A percentile compares a stretch with the other conserved stretches of the same genome.
These are phyloP conservation scores for Leptinotarsa peninsularis DNA, from an alignment of 2,888 invertebrate species.

Conservation along the genomic window DNA sequence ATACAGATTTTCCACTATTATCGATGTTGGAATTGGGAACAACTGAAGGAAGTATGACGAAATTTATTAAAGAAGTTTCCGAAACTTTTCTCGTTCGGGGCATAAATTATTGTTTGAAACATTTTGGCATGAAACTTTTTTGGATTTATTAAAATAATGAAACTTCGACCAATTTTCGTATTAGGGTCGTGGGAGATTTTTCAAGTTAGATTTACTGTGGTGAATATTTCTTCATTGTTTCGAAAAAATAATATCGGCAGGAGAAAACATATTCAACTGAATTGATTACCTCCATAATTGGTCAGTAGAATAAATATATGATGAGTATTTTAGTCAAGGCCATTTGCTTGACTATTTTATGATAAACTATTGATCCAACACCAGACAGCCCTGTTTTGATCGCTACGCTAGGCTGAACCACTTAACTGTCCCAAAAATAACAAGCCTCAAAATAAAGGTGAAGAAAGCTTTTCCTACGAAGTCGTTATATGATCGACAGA, in stretches of 20 bases:
- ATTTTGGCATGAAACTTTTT: slow-evolving; percentile 35
- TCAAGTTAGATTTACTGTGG: not conserved
- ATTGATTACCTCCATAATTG: no score
- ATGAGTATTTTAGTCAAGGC: no score
- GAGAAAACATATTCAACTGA: no score
- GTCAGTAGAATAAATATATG: no score
- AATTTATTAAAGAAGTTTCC: slow-evolving; percentile 54
- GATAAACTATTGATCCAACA: no score
- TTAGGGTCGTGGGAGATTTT: not conserved
- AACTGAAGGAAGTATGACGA: slow-evolving; percentile 36
- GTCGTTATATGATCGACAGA: no score
- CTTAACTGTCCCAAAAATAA: no score
- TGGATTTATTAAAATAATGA: slow-evolving; percentile 42
- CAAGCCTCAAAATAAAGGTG: no score
- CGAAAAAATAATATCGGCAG: not conserved
- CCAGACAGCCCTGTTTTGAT: no score
- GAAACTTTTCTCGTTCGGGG: slow-evolving; percentile 43
- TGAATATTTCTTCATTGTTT: not conserved
- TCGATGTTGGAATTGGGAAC: slow-evolving; percentile 12
- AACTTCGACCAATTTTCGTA: slow-evolving; percentile 21
- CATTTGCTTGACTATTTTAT: no score
- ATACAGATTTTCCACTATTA: not conserved
- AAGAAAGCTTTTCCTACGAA: no score
- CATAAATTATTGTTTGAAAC: slow-evolving; percentile 42
- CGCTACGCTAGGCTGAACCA: no score